Conservation (phyloP, 2,888 invertebrate species). For the Rutpela maculata region DNA sequence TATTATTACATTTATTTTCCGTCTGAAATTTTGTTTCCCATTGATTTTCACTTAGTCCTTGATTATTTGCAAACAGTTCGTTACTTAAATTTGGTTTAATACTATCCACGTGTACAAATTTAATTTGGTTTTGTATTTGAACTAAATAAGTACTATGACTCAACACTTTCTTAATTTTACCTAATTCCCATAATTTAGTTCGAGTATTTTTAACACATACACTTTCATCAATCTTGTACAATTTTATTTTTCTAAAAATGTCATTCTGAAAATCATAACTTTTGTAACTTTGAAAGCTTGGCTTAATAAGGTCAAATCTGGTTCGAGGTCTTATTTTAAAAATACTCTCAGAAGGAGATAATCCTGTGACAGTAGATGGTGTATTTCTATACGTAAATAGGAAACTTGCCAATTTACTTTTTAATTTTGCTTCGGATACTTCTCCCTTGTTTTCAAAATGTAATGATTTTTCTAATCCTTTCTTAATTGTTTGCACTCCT, state of each 20-base stretch:
- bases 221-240: slow-evolving; percentile 7
- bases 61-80: background rate
- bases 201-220: slow-evolving; percentile 39
- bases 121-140: slow-evolving; percentile 15
- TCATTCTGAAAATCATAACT: background rate
- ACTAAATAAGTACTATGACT: slow-evolving; percentile 38
- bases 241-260: slow-evolving; percentile 13
- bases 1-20: too few relatives aligned
- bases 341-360: slow-evolving; percentile 32
- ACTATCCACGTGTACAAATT: slow-evolving; percentile 28
- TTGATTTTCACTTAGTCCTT: too few relatives aligned
- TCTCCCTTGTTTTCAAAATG: too few relatives aligned
- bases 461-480: too few relatives aligned
- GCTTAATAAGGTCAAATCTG: slow-evolving; percentile 45
- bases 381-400: slow-evolving; percentile 38
- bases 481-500: too few relatives aligned
- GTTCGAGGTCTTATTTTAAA: slow-evolving; percentile 45
- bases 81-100: slow-evolving; percentile 13
- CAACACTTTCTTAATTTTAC: slow-evolving; percentile 29
- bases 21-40: too few relatives aligned
- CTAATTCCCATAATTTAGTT: slow-evolving; percentile 37
- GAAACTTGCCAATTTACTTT: too few relatives aligned
- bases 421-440: too few relatives aligned
- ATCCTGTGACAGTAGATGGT: slow-evolving; percentile 33
- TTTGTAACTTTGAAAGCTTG: background rate